Evolutionary conservation across 2,888 invertebrate genomes (phyloP).

Genomic region (Dolichopus griseipennis): DNA sequence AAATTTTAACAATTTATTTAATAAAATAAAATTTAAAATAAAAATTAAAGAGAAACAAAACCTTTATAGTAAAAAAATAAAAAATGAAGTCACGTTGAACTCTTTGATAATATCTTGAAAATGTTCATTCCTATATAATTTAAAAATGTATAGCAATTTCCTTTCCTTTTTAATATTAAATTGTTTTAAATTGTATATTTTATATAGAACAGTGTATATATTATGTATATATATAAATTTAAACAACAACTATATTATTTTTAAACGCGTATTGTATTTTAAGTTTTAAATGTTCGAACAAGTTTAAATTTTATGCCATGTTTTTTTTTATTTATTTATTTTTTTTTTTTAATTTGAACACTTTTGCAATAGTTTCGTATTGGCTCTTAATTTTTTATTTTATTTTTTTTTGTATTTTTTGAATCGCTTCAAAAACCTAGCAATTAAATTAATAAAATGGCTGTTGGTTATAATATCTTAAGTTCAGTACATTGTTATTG

Average conservation of each 20-base stretch:
- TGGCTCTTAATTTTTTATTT: not conserved
- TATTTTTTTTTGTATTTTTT: no score
- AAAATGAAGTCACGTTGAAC: not conserved
- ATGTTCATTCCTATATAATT: not conserved
- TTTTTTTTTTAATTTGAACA: not conserved
- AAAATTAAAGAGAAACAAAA: not conserved
- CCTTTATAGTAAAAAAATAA: no score
- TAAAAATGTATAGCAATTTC: not conserved
- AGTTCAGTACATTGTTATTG: not conserved
- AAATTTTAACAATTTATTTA: not conserved
- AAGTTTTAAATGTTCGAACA: not conserved
- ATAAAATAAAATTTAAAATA: not conserved
- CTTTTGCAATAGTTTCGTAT: not conserved
- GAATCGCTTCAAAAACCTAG: not conserved
- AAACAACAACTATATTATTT: no score
- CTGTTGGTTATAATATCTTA: not conserved
- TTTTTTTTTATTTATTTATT: not conserved
- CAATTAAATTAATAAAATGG: not conserved
- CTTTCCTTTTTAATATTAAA: not conserved
- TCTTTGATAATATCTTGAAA: not conserved
- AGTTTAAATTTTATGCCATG: not conserved
- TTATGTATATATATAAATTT: not conserved
- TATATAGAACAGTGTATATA: not conserved
- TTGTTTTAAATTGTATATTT: not conserved
- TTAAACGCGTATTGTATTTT: no score